These are phyloP conservation scores for Petrocephalus sullivani DNA, from an alignment of 2,797 vertebrate genomes.

Conservation along the genomic window DNA sequence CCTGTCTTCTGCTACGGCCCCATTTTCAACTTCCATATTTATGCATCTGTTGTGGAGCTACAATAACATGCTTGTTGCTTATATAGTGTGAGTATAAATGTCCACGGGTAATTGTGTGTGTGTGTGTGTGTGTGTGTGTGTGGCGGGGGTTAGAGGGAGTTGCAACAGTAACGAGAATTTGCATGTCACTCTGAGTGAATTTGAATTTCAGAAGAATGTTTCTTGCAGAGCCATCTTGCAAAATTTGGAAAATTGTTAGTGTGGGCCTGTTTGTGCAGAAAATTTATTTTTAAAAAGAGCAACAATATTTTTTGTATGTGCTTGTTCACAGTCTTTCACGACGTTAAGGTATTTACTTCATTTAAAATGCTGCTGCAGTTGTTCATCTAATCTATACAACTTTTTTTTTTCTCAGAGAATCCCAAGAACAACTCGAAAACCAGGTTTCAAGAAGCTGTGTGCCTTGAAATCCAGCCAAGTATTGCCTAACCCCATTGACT, in stretches of 20 bases:
- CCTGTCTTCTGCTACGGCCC: neutral
- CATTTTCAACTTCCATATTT: neutral
- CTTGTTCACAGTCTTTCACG: neutral
- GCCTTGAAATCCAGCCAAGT: neutral
- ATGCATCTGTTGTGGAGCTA: neutral
- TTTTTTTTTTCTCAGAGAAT: neutral
- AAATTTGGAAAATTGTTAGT: neutral
- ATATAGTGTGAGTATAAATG: neutral
- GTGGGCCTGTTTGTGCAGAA: neutral
- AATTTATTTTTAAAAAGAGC: neutral
- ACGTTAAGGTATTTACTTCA: neutral
- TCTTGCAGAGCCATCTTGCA: neutral
- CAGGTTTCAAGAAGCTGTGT: neutral
- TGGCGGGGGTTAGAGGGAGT: neutral
- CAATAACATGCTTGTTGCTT: neutral
- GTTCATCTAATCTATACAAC: neutral
- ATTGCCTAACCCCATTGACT: slow-evolving; percentile 5
- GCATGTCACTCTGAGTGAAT: neutral
- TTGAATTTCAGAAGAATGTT: neutral
- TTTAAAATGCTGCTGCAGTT: neutral
- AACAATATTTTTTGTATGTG: neutral
- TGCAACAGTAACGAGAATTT: neutral
- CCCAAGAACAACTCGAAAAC: neutral
- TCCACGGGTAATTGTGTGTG: neutral
- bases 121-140: neutral